Base-by-base conservation (phyloP, 2,113 vertebrate genomes). In the Brienomyrus brachyistius region DNA sequence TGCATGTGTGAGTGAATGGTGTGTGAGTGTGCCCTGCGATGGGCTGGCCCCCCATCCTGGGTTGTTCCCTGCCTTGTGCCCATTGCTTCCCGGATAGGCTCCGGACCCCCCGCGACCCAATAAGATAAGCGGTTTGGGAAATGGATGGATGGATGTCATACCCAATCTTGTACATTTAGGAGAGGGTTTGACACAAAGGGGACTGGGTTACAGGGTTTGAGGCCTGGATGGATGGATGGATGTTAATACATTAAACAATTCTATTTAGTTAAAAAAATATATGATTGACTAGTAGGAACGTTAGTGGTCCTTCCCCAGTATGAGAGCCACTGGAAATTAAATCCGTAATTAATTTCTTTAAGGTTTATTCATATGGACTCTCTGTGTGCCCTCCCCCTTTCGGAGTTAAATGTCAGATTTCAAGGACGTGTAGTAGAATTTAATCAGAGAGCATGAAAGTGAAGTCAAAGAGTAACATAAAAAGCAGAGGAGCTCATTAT, bases 361-460 rank as follows among this genome's bases (percentile, higher is more conserved):
- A 84, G 77, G 84, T 88, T 89, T 52, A 88, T 88, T 90, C 80
- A 88, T 86, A 90, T 86, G 82, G 80, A 70, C 70, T 62, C 77
- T 45, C 80, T 70, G 54, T 21, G 31, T 43, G 47, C 70, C 50
- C 51, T 62, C 88, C 62, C 40, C 54, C 51, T 62, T 84, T 17
- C 80, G 87, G 62, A 89, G 86, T 47, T 88, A 89, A 90, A 90
- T 90, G 88, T 66, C 62, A 88, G 90, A 86, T 90, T 86, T 90
- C 90, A 90, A 90, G 90, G 90, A 90, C 87, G 88, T 86, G 88
- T 82, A 88, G 50, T 89, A 90, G 88, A 90, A 90, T 90, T 90
- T 90, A 90, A 90, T 90, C 90, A 90, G 90, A 89, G 90, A 86
- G 74, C 17, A 31, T 85, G 88, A 70, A 88, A 90, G 88, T 56